phyloP scores from a whole-genome alignment of 1,140 invertebrate genomes.

The Drosophila nebulosa region DNA sequence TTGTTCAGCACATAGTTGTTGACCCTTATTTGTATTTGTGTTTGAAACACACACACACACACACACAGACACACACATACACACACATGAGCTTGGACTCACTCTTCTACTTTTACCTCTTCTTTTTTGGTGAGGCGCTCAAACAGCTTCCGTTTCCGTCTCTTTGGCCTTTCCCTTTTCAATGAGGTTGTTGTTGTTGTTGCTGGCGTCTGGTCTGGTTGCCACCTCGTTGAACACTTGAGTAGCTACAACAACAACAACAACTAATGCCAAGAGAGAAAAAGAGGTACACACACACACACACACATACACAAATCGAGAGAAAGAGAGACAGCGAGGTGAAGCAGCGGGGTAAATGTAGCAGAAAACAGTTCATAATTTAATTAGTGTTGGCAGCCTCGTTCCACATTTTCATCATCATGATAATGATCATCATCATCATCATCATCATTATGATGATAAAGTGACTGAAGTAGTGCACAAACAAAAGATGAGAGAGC shows the following conservation, averaged over 20 bases:
- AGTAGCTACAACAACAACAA: constrained; percentile 34
- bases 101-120: neutral
- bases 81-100: constrained; percentile 3
- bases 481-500: constrained; percentile 12
- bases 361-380: constrained; percentile 75
- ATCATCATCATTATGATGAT: neutral
- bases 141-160: constrained; percentile 72
- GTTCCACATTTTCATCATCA: constrained; percentile 28
- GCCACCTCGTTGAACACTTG: constrained; percentile 61
- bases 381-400: constrained; percentile 68
- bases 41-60: constrained; percentile 12
- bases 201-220: constrained; percentile 35
- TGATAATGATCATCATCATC: neutral
- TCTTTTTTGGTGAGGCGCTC: constrained; percentile 24
- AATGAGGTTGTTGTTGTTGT: neutral
- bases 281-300: neutral
- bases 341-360: constrained; percentile 44
- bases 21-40: constrained; percentile 38
- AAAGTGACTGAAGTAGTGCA: neutral
- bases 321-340: neutral
- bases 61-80: neutral
- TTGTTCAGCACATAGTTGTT: constrained; percentile 26
- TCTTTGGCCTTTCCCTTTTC: constrained; percentile 6
- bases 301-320: no score
- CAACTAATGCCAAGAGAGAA: constrained; percentile 2